Evolutionary conservation across 2,888 invertebrate species (phyloP), one percentile per base, ranked within the genome.

Genomic region (Drosophila pegasa): DNA sequence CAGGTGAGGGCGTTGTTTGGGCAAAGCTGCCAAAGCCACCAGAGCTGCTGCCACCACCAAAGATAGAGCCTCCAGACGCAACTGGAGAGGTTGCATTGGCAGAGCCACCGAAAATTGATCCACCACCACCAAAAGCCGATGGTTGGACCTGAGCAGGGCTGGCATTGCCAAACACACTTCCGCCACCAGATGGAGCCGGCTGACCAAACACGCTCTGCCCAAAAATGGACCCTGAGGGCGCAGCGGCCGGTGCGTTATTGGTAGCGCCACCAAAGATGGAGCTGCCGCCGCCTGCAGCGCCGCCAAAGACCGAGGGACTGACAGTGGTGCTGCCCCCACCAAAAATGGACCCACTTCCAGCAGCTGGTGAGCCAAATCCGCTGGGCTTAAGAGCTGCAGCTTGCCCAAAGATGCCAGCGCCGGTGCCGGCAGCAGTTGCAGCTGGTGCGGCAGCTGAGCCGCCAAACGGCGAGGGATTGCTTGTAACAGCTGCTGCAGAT

Each of bases 351-450:
- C 56, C 38, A 41, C 58, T 40, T n/a, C n/a, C 12, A 10, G 67
- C 35, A 0, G 76, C 33, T 20, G 71, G 25, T 0, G 82, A 12
- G 8, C 59, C 58, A 43, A 65, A 57, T 2, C 71, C 70, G 9
- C 66, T 52, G 16, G 69, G 83, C 38, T 78, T 61, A 3, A 72
- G 64, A 22, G 67, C 35, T 7, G 60, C 45, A 20, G 64, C 62
- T 52, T 83, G 83, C 1, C 75, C 88, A 63, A 90, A 91, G 16
- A 91, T 80, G 58, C 72, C 90, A 18, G 81, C 87, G 5, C 76
- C 68, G 0, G 78, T 64, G 29, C 22, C 50, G 18, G 54, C 60
- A 6, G 59, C 47, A 14, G 73, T n/a, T 3, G 54, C 41, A 20
- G 33, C 33, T 27, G 71, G 20, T 3, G 51, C 20, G 8, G 31